Conservation (phyloP, 2,888 invertebrate genomes). For the Leucophenga montana region DNA sequence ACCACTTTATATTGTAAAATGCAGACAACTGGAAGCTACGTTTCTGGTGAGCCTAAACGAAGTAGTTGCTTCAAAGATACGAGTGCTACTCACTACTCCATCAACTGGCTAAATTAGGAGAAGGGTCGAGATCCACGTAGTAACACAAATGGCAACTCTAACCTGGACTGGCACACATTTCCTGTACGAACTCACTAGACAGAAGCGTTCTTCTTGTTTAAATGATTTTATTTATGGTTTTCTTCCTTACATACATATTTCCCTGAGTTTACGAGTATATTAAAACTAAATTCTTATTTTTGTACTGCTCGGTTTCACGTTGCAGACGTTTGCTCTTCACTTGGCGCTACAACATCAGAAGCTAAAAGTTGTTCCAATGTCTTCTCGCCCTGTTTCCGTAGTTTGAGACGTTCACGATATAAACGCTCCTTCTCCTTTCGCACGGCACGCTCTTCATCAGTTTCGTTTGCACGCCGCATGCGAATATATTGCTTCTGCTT, state of each 20-base stretch:
- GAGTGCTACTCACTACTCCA: too few relatives aligned
- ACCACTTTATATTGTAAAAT: too few relatives aligned
- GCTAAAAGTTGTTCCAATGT: not conserved
- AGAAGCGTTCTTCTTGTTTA: too few relatives aligned
- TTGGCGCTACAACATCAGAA: not conserved
- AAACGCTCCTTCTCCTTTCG: slow-evolving; percentile 27
- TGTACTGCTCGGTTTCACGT: not conserved
- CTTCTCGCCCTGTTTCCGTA: slow-evolving; percentile 19
- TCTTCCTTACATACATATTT: not conserved
- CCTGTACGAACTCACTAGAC: too few relatives aligned
- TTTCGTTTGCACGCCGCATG: slow-evolving; percentile 5
- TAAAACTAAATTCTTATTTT: slow-evolving; percentile 5
- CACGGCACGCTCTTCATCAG: slow-evolving; percentile 20
- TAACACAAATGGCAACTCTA: too few relatives aligned
- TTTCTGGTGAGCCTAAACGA: too few relatives aligned
- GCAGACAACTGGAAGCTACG: too few relatives aligned
- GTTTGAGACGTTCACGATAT: slow-evolving; percentile 9
- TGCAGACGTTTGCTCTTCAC: not conserved
- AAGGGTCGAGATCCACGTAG: too few relatives aligned
- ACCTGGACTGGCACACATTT: too few relatives aligned
- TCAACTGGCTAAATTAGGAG: too few relatives aligned
- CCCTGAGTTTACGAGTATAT: not conserved
- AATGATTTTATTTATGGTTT: too few relatives aligned
- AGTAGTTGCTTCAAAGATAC: too few relatives aligned
- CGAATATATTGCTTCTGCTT: not conserved